Evolutionary conservation across 2,113 vertebrate genomes (phyloP).

Genomic region (Lota lota): DNA sequence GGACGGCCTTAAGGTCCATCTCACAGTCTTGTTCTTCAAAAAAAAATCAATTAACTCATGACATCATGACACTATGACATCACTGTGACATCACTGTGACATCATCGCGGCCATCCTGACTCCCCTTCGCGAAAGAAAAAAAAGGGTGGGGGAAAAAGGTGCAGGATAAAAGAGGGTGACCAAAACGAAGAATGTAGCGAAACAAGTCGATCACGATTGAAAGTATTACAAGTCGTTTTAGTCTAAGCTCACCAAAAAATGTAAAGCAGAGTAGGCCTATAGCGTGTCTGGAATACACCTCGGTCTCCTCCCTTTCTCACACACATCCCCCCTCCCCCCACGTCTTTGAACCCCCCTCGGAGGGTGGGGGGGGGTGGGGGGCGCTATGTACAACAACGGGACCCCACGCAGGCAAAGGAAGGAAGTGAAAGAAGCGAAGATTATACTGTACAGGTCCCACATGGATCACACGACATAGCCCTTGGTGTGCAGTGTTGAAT

Average conservation of each 20-base stretch:
- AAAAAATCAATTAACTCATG: not conserved
- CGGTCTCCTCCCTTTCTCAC: no score
- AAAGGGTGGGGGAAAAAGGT: not conserved
- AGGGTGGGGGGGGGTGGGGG: no score
- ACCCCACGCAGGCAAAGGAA: not conserved
- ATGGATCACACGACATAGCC: slow-evolving; percentile 73
- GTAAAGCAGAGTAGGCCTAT: no score
- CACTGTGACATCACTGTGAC: not conserved
- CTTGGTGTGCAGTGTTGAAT: slow-evolving; percentile 72
- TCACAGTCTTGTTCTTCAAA: slow-evolving; percentile 33
- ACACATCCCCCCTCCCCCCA: no score
- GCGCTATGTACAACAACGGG: no score
- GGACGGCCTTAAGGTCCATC: slow-evolving; percentile 35
- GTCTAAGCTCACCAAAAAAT: no score
- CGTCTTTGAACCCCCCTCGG: no score
- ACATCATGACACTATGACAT: no score
- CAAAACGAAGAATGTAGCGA: no score
- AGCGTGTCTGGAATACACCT: no score
- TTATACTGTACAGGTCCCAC: slow-evolving; percentile 61
- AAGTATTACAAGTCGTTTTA: no score
- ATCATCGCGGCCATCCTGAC: slow-evolving; percentile 7
- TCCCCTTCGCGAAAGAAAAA: not conserved
- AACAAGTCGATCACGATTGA: no score
- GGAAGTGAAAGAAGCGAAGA: slow-evolving; percentile 41
- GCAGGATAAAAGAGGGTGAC: not conserved